Evolutionary conservation across 2,797 vertebrate species (phyloP).

Genomic region (Vireo griseus): DNA sequence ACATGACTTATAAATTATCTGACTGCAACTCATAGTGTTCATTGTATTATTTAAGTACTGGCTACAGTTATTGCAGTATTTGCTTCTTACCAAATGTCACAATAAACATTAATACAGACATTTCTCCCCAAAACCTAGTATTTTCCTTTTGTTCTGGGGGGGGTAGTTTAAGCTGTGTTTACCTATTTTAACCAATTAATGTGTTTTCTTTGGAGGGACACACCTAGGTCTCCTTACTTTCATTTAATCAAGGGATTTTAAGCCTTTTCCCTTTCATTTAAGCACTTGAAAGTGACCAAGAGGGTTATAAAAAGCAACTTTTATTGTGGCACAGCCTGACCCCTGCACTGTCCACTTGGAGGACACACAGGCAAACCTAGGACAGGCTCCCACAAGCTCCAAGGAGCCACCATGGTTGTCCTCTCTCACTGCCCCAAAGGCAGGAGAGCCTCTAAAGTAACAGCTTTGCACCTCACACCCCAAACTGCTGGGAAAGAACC

Average conservation of each 20-base stretch:
- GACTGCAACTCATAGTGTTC: rapidly evolving
- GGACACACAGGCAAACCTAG: background rate
- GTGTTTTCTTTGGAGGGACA: background rate
- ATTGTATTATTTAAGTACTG: background rate
- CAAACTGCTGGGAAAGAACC: background rate
- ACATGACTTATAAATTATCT: background rate
- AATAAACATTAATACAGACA: background rate
- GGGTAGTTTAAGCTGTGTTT: background rate
- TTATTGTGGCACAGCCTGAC: background rate
- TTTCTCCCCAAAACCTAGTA: background rate
- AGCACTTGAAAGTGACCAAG: background rate
- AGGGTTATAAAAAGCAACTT: background rate
- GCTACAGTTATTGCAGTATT: background rate
- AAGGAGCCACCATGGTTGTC: rapidly evolving
- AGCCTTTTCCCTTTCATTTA: background rate
- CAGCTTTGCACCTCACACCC: background rate
- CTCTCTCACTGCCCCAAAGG: background rate
- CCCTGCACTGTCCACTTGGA: rapidly evolving
- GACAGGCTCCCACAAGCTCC: background rate
- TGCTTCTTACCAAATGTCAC: background rate
- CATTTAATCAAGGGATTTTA: background rate
- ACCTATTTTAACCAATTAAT: background rate
- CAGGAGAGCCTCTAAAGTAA: background rate
- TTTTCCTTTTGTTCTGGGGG: background rate
- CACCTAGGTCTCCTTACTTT: background rate